Base-by-base conservation (phyloP, 2,888 invertebrate species). In the Melinaea menophilus region DNA sequence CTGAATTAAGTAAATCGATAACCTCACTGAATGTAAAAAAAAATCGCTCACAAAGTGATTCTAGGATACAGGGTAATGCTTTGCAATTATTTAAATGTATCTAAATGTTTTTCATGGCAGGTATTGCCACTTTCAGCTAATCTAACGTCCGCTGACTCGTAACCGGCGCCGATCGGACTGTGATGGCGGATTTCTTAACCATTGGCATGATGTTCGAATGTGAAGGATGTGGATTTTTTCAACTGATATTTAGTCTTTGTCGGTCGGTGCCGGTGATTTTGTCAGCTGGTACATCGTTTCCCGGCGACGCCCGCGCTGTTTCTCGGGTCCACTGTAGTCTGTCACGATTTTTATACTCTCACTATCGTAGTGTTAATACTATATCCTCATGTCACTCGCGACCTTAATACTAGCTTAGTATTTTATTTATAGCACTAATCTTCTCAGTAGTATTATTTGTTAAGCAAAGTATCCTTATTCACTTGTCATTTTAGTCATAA, bases 21-120 rank as follows among this genome's bases (percentile, higher is more conserved):
- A 86, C 86, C 88, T 86, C 83, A 88, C 89, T 84, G 87, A 88
- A 87, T 88, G 83, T 85, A 85, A 81, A 86, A 87, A 84, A 86
- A 85, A 82, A 91, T 90, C 88, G 92, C 92, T 92, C 92, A 92
- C 92, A 91, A 92, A 93, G 94, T 94, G 94, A 94, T 94, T 94
- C 93, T 95, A 95, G 95, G 95, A 95, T 95, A 96, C 96, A 96
- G 96, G 96, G 96, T 96, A 96, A 51, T 95, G 95, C 95, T 95
- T 95, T 95, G 95, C 95, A 95, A 95, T 95, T 95, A 94, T 95
- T 94, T 95, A 93, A 92, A 93, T 93, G 92, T 93, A 84, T 90
- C 89, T 88, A 93, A 92, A 91, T 86, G 86, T 91, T 90, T 86
- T 85, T 87, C 86, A 85, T 81, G 88, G 86, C 90, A 87, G 83